Percentiles rank a stretch among this genome's conserved stretches.
phyloP scores from a whole-genome alignment of 2,888 invertebrate genomes.

The Nysson spinosus region DNA sequence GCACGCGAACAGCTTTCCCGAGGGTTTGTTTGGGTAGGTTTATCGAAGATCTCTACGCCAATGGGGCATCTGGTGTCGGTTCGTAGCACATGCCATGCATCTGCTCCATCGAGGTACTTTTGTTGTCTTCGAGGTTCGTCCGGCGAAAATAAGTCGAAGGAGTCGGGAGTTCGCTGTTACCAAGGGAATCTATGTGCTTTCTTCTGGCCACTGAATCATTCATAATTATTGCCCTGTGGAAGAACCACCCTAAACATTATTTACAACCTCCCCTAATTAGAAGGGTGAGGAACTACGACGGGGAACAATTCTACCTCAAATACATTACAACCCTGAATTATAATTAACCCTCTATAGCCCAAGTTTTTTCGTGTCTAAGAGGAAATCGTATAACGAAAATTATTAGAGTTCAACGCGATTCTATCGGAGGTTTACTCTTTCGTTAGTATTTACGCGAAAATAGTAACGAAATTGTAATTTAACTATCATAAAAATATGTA shows the following conservation, averaged over 20 bases:
- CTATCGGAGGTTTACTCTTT: too few species aligned
- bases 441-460: too few species aligned
- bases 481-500: too few species aligned
- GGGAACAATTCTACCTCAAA: too few species aligned
- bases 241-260: constrained; percentile 3
- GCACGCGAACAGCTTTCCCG: constrained; percentile 63
- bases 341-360: too few species aligned
- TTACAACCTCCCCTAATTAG: constrained; percentile 12
- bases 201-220: constrained; percentile 14
- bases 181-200: constrained; percentile 59
- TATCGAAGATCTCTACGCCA: constrained; percentile 69
- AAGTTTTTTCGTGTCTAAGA: too few species aligned
- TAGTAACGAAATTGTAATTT: too few species aligned
- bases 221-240: neutral
- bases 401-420: too few species aligned
- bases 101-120: constrained; percentile 74
- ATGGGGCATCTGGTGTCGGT: constrained; percentile 75
- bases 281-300: neutral
- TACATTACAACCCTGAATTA: too few species aligned
- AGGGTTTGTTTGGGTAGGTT: constrained; percentile 46
- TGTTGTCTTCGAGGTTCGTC: constrained; percentile 70
- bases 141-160: constrained; percentile 64
- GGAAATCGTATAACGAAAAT: too few species aligned
- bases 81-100: constrained; percentile 76
- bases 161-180: constrained; percentile 62